Conservation (phyloP, 2,113 vertebrate species). For the Channa maculata region DNA sequence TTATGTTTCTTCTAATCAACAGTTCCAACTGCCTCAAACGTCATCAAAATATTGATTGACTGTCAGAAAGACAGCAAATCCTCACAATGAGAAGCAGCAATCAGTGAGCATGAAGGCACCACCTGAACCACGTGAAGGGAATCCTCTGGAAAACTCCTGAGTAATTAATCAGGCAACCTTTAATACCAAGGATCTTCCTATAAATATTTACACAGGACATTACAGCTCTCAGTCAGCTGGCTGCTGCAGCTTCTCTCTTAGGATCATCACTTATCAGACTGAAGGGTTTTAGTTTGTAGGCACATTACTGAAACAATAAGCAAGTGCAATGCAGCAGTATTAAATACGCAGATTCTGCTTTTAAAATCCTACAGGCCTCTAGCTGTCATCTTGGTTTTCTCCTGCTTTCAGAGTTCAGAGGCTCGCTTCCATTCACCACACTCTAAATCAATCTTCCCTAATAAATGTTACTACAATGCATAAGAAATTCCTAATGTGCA, state of each 20-base stretch:
- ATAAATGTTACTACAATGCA: too few species aligned
- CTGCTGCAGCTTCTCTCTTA: not conserved
- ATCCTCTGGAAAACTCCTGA: constrained; percentile 2
- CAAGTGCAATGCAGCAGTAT: too few species aligned
- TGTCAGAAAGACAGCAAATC: too few species aligned
- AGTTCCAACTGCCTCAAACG: too few species aligned
- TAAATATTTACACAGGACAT: constrained; percentile 41
- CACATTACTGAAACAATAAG: not conserved
- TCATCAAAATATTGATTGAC: too few species aligned
- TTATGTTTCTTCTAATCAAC: too few species aligned
- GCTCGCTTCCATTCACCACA: too few species aligned
- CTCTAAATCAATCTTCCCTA: too few species aligned
- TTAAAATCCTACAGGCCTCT: too few species aligned
- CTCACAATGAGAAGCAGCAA: not conserved
- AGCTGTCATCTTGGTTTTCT: not conserved
- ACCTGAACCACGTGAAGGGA: not conserved
- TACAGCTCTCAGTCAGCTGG: not conserved
- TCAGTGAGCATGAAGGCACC: not conserved
- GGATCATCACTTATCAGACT: not conserved
- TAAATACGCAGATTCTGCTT: too few species aligned
- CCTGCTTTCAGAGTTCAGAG: not conserved
- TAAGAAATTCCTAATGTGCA: too few species aligned
- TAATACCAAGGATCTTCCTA: constrained; percentile 4
- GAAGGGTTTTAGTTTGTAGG: not conserved
- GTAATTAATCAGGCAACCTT: constrained; percentile 27